Evolutionary conservation across 2,888 invertebrate genomes (phyloP), one percentile per base, ranked within the genome.

Genomic region (Stenurella melanura): DNA sequence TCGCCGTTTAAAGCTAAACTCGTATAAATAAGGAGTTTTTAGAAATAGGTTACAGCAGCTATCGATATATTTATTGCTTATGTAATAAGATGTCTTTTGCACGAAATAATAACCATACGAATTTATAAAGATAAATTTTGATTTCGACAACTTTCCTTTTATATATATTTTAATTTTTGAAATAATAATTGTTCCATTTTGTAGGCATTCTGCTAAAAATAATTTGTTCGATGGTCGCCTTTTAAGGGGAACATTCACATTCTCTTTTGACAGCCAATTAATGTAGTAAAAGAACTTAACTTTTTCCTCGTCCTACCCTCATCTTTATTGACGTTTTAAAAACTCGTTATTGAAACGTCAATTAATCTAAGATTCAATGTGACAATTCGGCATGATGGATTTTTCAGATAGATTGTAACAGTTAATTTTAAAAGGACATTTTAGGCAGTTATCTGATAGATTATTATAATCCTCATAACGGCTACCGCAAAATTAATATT

Each of bases 261-360:
- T 82, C 82, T 79, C 81, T 78, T 81, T 78, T 83, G 85, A 85
- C 85, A 85, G 85, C 82, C 83, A 85, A 85, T 84, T 84, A 82
- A 83, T 84, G 83, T 83, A 82, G 81, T 79, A 81, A 84, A 81
- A 83, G 81, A 82, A 84, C 82, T 82, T 77, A 80, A 78, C 80
- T 83, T 82, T 80, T 82, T 72, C 68, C 61, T 70, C 74, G 67
- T 72, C 56, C 79, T 79, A 77, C 81, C 83, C 83, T 83, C 82
- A 74, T 81, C 83, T 77, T 80, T 82, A 86, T 85, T 85, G 86
- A 86, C 86, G 83, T 86, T 86, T 87, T 85, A 86, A 86, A 85
- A 87, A 86, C 85, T 85, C 84, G 87, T 87, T 87, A 85, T 86
- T 86, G 86, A 86, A 86, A 87, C 85, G 87, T 87, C 87, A 87